A percentile compares a stretch with the other conserved stretches of the same genome.
Evolutionary conservation across 2,888 invertebrate species (phyloP).

Genomic region (Drosophila paracracens): DNA sequence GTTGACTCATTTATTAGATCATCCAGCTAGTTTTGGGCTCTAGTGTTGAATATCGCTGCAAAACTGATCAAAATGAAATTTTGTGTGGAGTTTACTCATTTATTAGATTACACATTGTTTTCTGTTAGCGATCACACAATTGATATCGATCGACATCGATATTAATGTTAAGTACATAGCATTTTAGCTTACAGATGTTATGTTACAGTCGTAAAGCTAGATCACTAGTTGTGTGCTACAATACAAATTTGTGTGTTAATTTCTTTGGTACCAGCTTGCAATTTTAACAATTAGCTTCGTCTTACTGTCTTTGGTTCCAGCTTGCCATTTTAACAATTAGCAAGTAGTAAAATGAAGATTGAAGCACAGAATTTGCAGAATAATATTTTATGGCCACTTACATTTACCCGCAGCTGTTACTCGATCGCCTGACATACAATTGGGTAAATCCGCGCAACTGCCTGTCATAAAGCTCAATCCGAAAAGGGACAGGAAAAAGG

Average conservation of each 20-base stretch:
- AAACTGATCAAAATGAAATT: too few relatives aligned
- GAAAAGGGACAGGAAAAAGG: background rate
- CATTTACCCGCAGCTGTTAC: slow-evolving; percentile 14
- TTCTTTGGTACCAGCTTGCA: background rate
- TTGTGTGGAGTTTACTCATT: background rate
- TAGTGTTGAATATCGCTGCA: too few relatives aligned
- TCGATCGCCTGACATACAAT: background rate
- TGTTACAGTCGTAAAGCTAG: too few relatives aligned
- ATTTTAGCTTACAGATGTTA: too few relatives aligned
- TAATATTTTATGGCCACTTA: slow-evolving; percentile 25
- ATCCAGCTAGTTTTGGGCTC: too few relatives aligned
- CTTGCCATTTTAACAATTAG: background rate
- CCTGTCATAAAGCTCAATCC: background rate
- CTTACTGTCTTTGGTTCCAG: too few relatives aligned
- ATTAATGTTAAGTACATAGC: too few relatives aligned
- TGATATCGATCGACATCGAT: too few relatives aligned
- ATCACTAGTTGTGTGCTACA: too few relatives aligned
- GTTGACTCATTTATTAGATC: too few relatives aligned
- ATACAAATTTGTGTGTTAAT: too few relatives aligned
- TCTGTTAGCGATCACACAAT: too few relatives aligned
- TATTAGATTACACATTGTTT: background rate
- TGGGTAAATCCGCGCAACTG: slow-evolving; percentile 26
- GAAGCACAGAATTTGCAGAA: background rate
- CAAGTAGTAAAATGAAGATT: background rate
- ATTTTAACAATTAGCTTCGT: background rate